Conservation (phyloP, 2,888 invertebrate genomes). For the Chelonus formosanus region DNA sequence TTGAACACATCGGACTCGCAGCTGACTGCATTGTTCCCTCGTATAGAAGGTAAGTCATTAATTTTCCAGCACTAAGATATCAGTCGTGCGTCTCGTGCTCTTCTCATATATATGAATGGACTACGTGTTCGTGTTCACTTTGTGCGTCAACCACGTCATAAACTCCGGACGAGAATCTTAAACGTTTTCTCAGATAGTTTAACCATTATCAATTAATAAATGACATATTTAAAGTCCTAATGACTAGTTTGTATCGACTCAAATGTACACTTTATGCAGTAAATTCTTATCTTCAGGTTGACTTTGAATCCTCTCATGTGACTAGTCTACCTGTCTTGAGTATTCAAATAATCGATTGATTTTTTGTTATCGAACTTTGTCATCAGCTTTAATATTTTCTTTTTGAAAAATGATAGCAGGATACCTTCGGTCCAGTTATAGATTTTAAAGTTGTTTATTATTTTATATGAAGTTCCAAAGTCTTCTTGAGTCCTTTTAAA, state of each 20-base stretch:
- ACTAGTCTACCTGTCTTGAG: too few species aligned
- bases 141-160: conserved; percentile 17
- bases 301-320: too few species aligned
- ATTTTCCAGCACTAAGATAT: conserved; percentile 49
- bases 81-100: conserved; percentile 3
- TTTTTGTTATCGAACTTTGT: too few species aligned
- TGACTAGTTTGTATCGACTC: too few species aligned
- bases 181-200: conserved; percentile 37
- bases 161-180: conserved; percentile 34
- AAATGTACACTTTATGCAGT: too few species aligned
- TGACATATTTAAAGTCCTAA: conserved; percentile 4
- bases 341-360: too few species aligned
- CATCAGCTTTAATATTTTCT: too few species aligned
- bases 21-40: conserved; percentile 59
- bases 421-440: neutral
- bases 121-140: conserved; percentile 18
- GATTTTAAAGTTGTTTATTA: neutral
- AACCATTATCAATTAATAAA: conserved; percentile 46
- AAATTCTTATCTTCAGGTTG: too few species aligned
- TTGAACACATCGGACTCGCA: conserved; percentile 38
- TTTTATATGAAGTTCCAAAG: neutral
- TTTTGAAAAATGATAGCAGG: too few species aligned
- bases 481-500: too few species aligned
- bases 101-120: conserved; percentile 16
- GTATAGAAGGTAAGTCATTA: conserved; percentile 59